A percentile compares a stretch with the other conserved stretches of the same genome.
These are phyloP conservation scores for Cinclus cinclus DNA, from an alignment of 2,113 vertebrate genomes.

Conservation along the genomic window DNA sequence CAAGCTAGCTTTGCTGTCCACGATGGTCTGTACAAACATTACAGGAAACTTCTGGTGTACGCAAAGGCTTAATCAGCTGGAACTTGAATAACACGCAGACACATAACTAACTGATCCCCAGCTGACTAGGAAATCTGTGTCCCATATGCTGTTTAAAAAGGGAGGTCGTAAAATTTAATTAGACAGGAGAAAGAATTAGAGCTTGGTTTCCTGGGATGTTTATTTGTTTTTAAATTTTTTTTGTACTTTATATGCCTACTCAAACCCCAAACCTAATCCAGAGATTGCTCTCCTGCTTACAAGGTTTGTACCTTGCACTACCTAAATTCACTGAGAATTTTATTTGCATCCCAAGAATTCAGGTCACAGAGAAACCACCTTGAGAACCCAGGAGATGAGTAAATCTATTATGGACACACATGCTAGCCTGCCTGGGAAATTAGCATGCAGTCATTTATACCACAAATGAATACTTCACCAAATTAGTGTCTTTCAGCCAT, in stretches of 20 bases:
- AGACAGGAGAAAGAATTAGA: neutral
- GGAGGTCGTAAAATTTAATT: conserved; percentile 41
- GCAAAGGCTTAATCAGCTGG: conserved; percentile 10
- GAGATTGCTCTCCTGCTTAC: neutral
- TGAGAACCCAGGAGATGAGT: neutral
- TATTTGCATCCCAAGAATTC: neutral
- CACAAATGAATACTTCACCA: neutral
- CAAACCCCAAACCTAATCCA: neutral
- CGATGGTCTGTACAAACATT: neutral
- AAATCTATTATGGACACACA: neutral
- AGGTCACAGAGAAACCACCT: neutral
- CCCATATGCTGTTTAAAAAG: conserved; percentile 44
- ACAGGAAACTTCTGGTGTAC: neutral
- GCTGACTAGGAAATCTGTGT: conserved; percentile 39
- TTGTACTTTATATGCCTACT: neutral
- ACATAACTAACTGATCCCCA: neutral
- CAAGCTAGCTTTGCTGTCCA: neutral
- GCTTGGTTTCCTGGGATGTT: neutral
- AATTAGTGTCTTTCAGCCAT: neutral
- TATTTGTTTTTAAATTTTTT: neutral
- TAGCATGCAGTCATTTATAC: neutral
- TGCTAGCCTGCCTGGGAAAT: neutral
- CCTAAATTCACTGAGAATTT: neutral
- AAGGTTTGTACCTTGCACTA: neutral
- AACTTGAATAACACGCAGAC: neutral